Evolutionary conservation across 1,140 invertebrate genomes (phyloP).

Genomic region (Nasonia giraulti): DNA sequence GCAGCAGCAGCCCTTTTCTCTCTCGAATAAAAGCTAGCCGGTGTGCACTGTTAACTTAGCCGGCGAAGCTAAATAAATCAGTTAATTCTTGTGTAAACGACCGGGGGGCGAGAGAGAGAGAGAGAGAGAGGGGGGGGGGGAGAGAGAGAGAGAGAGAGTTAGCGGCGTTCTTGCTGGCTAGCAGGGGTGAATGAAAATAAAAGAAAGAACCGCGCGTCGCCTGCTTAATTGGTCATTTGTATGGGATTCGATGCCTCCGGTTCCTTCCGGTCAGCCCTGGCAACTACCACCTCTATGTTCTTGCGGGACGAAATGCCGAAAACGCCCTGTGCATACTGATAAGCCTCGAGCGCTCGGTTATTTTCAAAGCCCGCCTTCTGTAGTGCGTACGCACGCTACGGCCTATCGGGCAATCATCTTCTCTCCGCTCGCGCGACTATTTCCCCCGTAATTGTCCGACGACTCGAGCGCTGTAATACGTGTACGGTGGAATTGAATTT

Average conservation of each 20-base stretch:
- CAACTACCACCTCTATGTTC: slow-evolving; percentile 40
- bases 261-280: slow-evolving; percentile 55
- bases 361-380: slow-evolving; percentile 52
- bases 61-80: slow-evolving; percentile 29
- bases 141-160: background rate
- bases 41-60: background rate
- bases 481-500: slow-evolving; percentile 40
- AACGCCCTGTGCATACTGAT: slow-evolving; percentile 58
- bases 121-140: background rate
- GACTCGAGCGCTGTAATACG: background rate
- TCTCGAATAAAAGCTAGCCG: background rate
- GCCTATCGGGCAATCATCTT: slow-evolving; percentile 23
- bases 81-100: slow-evolving; percentile 44
- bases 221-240: slow-evolving; percentile 55
- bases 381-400: background rate
- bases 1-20: background rate
- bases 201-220: background rate
- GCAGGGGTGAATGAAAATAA: slow-evolving; percentile 8
- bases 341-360: slow-evolving; percentile 41
- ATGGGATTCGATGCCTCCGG: slow-evolving; percentile 54
- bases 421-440: background rate
- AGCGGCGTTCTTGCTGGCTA: background rate
- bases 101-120: background rate
- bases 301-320: slow-evolving; percentile 49
- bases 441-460: slow-evolving; percentile 39